A percentile compares a stretch with the other conserved stretches of the same genome.
These are phyloP conservation scores for Pavo muticus DNA, from an alignment of 2,113 vertebrate species.

Conservation along the genomic window DNA sequence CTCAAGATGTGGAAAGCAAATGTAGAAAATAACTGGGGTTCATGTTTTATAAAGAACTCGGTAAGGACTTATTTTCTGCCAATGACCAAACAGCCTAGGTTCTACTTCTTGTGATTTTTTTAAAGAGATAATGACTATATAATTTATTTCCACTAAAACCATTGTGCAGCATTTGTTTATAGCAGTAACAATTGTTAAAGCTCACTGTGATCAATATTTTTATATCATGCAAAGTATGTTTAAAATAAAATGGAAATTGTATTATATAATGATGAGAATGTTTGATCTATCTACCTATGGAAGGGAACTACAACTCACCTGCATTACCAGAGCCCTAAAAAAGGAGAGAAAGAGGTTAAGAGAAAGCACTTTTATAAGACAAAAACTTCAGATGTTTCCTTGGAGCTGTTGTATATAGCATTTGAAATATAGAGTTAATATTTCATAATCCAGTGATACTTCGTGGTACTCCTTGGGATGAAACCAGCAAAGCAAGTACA, in stretches of 20 bases:
- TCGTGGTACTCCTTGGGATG: not conserved
- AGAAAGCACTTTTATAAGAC: not conserved
- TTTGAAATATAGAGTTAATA: not conserved
- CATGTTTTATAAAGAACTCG: constrained; percentile 71
- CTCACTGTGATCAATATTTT: constrained; percentile 98
- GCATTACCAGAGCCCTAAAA: not conserved
- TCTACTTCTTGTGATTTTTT: constrained; percentile 85
- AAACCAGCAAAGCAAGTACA: not conserved
- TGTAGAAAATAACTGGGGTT: constrained; percentile 53
- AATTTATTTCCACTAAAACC: constrained; percentile 99
- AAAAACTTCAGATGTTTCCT: not conserved
- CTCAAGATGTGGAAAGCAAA: constrained; percentile 56
- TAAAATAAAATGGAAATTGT: constrained; percentile 90
- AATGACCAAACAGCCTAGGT: constrained; percentile 79
- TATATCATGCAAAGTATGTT: constrained; percentile 91
- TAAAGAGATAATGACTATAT: constrained; percentile 93
- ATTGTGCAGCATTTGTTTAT: constrained; percentile 90
- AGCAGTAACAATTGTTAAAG: constrained; percentile 91
- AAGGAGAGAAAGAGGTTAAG: not conserved
- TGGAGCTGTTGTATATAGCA: not conserved
- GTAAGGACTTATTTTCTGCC: constrained; percentile 76
- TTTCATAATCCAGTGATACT: not conserved
- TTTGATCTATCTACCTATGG: constrained; percentile 28
- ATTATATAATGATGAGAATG: constrained; percentile 78
- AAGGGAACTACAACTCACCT: not conserved